phyloP scores from a whole-genome alignment of 2,797 vertebrate genomes.

The Amniataba percoides region DNA sequence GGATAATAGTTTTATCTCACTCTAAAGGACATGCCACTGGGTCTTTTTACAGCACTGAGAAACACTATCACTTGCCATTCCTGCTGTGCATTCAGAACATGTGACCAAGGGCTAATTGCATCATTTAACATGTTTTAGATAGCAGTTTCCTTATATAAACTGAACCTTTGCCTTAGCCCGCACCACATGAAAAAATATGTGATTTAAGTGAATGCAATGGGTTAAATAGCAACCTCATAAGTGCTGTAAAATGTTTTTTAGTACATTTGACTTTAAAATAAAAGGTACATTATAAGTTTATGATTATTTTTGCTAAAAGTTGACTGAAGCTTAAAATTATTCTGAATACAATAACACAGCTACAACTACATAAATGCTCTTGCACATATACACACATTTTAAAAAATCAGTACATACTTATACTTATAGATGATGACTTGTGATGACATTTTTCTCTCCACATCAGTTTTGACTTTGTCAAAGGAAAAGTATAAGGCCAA shows the following conservation, averaged over 20 bases:
- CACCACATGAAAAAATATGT: not conserved
- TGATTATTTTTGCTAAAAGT: not conserved
- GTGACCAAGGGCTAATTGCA: not conserved
- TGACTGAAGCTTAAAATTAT: not conserved
- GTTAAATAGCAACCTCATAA: not conserved
- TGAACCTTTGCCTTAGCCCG: not conserved
- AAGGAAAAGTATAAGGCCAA: not conserved
- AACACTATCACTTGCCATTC: conserved; percentile 36
- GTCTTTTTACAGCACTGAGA: conserved; percentile 47
- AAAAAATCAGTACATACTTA: not conserved
- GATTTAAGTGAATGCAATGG: not conserved
- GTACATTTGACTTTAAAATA: not conserved
- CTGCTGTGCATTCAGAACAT: conserved; percentile 38
- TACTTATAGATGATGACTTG: too few relatives aligned
- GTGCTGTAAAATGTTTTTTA: not conserved
- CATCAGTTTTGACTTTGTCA: not conserved
- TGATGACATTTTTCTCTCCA: not conserved
- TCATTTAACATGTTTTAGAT: conserved; percentile 13
- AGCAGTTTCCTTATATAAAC: not conserved
- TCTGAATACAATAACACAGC: too few relatives aligned
- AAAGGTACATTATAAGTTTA: not conserved
- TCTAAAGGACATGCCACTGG: conserved; percentile 36
- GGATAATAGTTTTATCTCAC: conserved; percentile 48
- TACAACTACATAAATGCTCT: not conserved
- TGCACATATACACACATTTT: not conserved